Evolutionary conservation across 2,888 invertebrate species (phyloP), one percentile per base, ranked within the genome.

Genomic region (Chelonus formosanus): DNA sequence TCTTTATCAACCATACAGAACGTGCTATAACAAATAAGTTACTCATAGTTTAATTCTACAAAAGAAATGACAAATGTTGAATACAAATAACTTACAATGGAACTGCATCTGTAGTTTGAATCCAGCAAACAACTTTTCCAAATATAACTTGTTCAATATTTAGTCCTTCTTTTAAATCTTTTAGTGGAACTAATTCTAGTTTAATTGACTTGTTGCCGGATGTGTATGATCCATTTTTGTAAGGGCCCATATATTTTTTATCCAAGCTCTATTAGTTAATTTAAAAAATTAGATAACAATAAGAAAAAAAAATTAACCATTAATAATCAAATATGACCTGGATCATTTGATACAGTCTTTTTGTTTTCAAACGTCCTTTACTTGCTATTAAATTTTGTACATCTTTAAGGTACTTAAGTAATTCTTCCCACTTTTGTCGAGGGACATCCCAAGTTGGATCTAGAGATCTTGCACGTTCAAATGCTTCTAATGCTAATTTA

Each of bases 61-160:
- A 20, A 20, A 20, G 20, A 20, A 20, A 20, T 20, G 20, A 20
- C 20, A 20, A 20, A 20, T 20, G 20, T 20, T 20, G 20, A 20
- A 20, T 20, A 20, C 20, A 20, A 20, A 20, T 1, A 20, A 20
- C 91, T 90, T 84, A 93, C 92, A 93, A 93, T 67, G 93, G 93
- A 56, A 94, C 92, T 52, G 89, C 87, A 75, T 91, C 91, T 58
- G 92, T 91, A 74, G 89, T 90, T 70, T 90, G 89, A 70, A 94
- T 89, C 68, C 92, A 92, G 74, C 93, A 94, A 3, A 95, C 90
- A 32, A 95, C 95, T 81, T 90, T 91, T 3, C 93, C 95, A 65
- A 92, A 81, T 1, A 93, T 82, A 0, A 94, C 89, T 76, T 88
- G 90, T 71, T 89, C 87, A 44, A 87, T 82, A 77, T 95, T 95